Conservation (phyloP, 2,888 invertebrate genomes). For the Tromatobia lineatoria region DNA sequence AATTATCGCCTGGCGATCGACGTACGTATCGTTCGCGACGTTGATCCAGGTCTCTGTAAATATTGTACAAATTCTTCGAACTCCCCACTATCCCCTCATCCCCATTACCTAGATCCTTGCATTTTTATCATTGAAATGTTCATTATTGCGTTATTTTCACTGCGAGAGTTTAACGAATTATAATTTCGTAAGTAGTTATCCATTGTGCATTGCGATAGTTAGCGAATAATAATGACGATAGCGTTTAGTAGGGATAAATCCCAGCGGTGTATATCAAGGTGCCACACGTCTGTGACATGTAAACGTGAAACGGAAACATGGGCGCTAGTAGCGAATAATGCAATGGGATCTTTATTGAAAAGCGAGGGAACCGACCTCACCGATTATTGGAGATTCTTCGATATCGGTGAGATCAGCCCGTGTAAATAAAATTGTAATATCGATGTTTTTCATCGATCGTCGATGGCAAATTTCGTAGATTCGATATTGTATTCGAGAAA, state of each 20-base stretch:
- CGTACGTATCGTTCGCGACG: slow-evolving; percentile 62
- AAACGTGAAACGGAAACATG: slow-evolving; percentile 23
- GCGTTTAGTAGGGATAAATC: slow-evolving; percentile 34
- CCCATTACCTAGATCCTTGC: neutral
- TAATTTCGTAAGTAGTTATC: slow-evolving; percentile 67
- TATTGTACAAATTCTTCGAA: slow-evolving; percentile 70
- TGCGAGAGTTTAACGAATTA: slow-evolving; percentile 69
- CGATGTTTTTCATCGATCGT: slow-evolving; percentile 57
- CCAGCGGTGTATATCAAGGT: slow-evolving; percentile 40
- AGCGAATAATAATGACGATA: slow-evolving; percentile 61
- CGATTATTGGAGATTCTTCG: neutral
- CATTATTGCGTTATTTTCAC: slow-evolving; percentile 70
- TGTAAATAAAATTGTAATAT: slow-evolving; percentile 70
- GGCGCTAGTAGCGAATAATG: slow-evolving; percentile 1
- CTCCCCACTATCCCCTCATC: slow-evolving; percentile 29
- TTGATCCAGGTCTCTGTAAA: slow-evolving; percentile 67
- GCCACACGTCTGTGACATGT: slow-evolving; percentile 25
- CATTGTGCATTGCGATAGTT: slow-evolving; percentile 67
- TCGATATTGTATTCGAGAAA: slow-evolving; percentile 68
- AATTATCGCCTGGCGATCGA: slow-evolving; percentile 62
- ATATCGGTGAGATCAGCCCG: slow-evolving; percentile 48
- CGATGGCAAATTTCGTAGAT: slow-evolving; percentile 51
- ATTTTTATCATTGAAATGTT: slow-evolving; percentile 57
- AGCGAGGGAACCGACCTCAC: slow-evolving; percentile 1
- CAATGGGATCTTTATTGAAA: slow-evolving; percentile 17